Evolutionary conservation across 2,797 vertebrate species (phyloP), one percentile per base, ranked within the genome.

Genomic region (Sciaenops ocellatus): DNA sequence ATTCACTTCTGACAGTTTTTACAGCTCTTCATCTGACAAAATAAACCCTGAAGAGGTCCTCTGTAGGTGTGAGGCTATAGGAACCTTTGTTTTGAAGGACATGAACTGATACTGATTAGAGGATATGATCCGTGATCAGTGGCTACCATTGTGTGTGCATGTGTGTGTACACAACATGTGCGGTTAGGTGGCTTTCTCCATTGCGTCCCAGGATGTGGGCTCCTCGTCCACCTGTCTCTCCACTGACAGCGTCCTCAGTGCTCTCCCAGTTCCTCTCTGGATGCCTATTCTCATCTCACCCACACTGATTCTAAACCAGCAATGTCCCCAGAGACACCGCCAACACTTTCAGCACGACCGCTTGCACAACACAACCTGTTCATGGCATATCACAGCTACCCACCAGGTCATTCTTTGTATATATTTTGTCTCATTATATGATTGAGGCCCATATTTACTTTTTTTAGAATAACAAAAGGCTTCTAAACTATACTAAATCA

Each of bases 21-120:
- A 17, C 3, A 51, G 13, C 0, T 16, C 20, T 54, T 41, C 7
- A 18, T 56, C 6, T 3, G 0, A 79, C 4, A 18, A 10, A 52
- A 52, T 18, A 0, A 72, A 59, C 4, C 7, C 8, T 38, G 8
- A 59, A 61, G 22, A 76, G 69, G 42, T 73, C n/a, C 41, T 78
- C 11, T 2, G 2, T 44, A 64, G 62, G 20, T 65, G 24, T 41
- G 16, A 50, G 24, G 47, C 48, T 52, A 47, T 10, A 48, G 55
- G 55, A 69, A 76, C 65, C 44, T 85, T 81, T 75, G 70, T 80
- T 78, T 83, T 71, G 46, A 87, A 62, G 68, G 84, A 91, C 88
- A 87, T 88, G 90, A 93, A 94, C 90, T 92, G 94, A 96, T 95
- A 96, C 95, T 88, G 67, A 89, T 93, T 92, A 94, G 92, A 94